A percentile compares a stretch with the other conserved stretches of the same genome.
Conservation (phyloP, 2,797 vertebrate species). For the Strix occidentalis region DNA sequence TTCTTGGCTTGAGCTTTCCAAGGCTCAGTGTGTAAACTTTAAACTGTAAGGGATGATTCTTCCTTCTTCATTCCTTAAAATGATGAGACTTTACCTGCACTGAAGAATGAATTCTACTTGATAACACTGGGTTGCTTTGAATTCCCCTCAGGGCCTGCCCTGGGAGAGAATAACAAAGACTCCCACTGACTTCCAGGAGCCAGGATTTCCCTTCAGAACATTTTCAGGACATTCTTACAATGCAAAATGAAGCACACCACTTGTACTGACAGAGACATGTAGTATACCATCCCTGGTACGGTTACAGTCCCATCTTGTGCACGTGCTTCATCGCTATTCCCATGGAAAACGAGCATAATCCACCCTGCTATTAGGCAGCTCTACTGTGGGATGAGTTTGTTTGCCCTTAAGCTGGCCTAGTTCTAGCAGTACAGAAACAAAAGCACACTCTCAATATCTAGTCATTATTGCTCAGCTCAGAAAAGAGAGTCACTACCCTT, state of each 20-base stretch:
- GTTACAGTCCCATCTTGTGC: not conserved
- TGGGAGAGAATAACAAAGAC: not conserved
- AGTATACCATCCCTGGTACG: not conserved
- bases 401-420: not conserved
- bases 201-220: not conserved
- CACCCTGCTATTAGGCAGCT: not conserved
- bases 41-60: not conserved
- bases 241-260: not conserved
- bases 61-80: not conserved
- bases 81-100: not conserved
- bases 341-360: not conserved
- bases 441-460: not conserved
- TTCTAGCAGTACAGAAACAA: not conserved
- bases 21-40: not conserved
- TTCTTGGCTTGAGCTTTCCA: not conserved
- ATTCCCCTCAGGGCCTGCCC: not conserved
- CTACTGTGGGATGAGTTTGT: not conserved
- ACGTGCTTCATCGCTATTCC: not conserved
- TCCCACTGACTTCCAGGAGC: not conserved
- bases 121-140: not conserved
- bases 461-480: not conserved
- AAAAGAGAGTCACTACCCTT: not conserved
- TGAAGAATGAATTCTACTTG: not conserved
- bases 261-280: rapidly evolving
- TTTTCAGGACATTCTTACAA: not conserved